Conservation (phyloP, 2,113 vertebrate species). For the Sander lucioperca region DNA sequence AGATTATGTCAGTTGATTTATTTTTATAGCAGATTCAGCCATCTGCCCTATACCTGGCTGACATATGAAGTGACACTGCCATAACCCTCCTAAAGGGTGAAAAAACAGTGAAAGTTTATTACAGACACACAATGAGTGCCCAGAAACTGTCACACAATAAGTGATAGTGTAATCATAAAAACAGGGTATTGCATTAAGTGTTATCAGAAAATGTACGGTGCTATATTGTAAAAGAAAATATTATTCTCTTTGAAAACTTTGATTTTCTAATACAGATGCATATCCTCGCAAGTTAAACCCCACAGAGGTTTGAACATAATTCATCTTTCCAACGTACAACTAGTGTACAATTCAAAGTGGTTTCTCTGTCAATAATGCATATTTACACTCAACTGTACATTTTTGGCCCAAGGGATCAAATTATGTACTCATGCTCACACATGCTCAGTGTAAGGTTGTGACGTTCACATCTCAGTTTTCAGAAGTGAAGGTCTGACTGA, state of each 20-base stretch:
- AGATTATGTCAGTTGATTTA: not conserved
- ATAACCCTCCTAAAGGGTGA: not conserved
- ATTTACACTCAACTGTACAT: conserved; percentile 19
- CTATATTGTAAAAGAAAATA: not conserved
- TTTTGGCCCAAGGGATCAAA: conserved; percentile 29
- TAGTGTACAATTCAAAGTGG: conserved; percentile 4
- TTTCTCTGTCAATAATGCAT: conserved; percentile 40
- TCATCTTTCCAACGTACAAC: not conserved
- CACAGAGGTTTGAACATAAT: conserved; percentile 17
- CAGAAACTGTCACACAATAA: not conserved
- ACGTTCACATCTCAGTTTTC: conserved; percentile 11
- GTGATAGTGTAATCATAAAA: not conserved
- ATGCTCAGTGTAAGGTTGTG: conserved; percentile 11
- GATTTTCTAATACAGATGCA: not conserved
- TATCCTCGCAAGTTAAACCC: not conserved
- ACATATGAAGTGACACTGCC: not conserved
- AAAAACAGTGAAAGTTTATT: not conserved
- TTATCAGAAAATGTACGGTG: not conserved
- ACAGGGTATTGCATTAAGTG: too few relatives aligned
- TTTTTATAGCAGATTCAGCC: not conserved
- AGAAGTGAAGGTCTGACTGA: conserved; percentile 6
- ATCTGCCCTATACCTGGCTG: not conserved
- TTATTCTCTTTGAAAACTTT: not conserved
- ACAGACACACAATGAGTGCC: not conserved
- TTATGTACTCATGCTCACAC: too few relatives aligned